These are phyloP conservation scores for Xestia c-nigrum DNA, from an alignment of 2,888 invertebrate genomes.

Conservation along the genomic window DNA sequence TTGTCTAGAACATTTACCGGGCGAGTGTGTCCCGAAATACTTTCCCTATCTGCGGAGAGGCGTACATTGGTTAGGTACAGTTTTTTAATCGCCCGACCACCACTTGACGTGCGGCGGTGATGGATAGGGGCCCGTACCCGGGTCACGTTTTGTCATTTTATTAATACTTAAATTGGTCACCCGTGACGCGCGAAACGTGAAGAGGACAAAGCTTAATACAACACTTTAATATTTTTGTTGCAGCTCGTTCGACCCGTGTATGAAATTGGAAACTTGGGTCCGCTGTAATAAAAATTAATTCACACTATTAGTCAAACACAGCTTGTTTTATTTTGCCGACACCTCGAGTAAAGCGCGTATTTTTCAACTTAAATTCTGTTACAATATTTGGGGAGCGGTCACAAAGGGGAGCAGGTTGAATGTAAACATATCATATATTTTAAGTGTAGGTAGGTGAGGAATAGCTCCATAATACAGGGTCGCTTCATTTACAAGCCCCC, in stretches of 20 bases:
- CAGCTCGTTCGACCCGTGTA: slow-evolving; percentile 59
- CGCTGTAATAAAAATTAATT: slow-evolving; percentile 61
- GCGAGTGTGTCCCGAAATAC: slow-evolving; percentile 85
- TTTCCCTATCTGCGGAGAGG: slow-evolving; percentile 76
- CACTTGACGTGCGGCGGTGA: slow-evolving; percentile 88
- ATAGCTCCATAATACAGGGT: slow-evolving; percentile 62
- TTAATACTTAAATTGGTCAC: slow-evolving; percentile 90
- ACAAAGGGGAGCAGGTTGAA: slow-evolving; percentile 40
- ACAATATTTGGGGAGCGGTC: slow-evolving; percentile 20
- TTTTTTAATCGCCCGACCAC: slow-evolving; percentile 87
- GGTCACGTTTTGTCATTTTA: slow-evolving; percentile 90
- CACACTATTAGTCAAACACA: slow-evolving; percentile 59
- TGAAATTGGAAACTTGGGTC: slow-evolving; percentile 61
- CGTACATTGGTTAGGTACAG: slow-evolving; percentile 84
- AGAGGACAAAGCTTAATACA: slow-evolving; percentile 75
- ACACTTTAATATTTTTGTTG: slow-evolving; percentile 72
- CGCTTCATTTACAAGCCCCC: slow-evolving; percentile 74
- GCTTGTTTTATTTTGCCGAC: slow-evolving; percentile 48
- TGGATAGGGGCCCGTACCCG: slow-evolving; percentile 84
- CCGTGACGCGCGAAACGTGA: slow-evolving; percentile 85
- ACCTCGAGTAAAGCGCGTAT: slow-evolving; percentile 42
- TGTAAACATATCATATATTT: slow-evolving; percentile 58
- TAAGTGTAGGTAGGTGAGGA: slow-evolving; percentile 44
- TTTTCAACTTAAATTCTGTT: slow-evolving; percentile 43
- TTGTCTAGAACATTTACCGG: slow-evolving; percentile 89